Percentiles rank a stretch among this genome's conserved stretches.
phyloP scores from a whole-genome alignment of 2,113 vertebrate species.

The Lonchura striata region DNA sequence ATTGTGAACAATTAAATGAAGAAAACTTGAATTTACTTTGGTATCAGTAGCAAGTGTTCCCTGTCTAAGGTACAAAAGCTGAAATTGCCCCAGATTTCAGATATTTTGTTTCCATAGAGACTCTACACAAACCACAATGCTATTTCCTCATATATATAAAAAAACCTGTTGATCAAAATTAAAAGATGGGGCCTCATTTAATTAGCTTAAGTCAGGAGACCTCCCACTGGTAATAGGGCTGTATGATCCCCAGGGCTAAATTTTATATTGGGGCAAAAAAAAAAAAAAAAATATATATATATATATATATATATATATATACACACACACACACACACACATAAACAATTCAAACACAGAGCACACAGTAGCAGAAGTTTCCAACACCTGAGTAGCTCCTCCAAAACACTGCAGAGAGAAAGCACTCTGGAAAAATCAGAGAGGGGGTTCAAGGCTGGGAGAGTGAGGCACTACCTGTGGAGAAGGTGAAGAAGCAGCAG shows the following conservation, averaged over 20 bases:
- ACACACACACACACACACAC: neutral
- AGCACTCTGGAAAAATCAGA: neutral
- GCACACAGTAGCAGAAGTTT: neutral
- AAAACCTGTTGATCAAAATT: neutral
- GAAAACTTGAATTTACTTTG: conserved; percentile 1
- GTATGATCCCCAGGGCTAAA: neutral
- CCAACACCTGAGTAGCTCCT: neutral
- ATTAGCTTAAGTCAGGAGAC: neutral
- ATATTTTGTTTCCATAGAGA: conserved; percentile 37
- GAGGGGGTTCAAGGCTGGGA: neutral
- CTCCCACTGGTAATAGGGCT: neutral
- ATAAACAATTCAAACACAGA: neutral
- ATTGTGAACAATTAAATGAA: neutral
- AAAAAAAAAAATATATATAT: too few relatives aligned
- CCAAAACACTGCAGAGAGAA: neutral
- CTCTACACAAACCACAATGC: neutral
- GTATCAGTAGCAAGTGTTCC: neutral
- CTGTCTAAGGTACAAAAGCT: neutral
- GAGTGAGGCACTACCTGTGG: neutral
- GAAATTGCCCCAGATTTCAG: neutral
- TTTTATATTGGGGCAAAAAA: neutral
- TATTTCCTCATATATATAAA: neutral
- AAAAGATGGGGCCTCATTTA: neutral
- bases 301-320: rapidly evolving
- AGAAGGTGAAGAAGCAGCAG: neutral